Base-by-base conservation (phyloP, 2,113 vertebrate genomes). In the Sceloporus undulatus region DNA sequence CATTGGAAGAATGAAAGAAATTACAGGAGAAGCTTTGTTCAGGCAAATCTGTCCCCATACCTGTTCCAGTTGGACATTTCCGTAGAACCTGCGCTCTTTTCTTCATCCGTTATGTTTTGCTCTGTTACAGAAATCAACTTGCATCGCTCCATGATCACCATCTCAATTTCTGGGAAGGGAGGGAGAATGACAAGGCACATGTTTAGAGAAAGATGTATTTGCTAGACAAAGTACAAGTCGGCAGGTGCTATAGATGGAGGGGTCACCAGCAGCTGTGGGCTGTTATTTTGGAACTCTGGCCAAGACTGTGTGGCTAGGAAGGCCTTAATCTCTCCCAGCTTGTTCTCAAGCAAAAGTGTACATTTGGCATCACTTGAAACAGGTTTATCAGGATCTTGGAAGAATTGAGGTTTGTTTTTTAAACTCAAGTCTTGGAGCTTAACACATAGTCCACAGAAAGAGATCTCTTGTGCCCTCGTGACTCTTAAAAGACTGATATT, bases 141-240 rank as follows among this genome's bases (percentile, higher is more conserved):
- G 90, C 98, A 98, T 79, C 97, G 98, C 92, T 99, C 98, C 98
- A 99, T 99, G 91, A 99, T 98, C 88, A 99, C 99, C 99, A 99
- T 99, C 96, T 99, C 99, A 65, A 99, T 99, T 96, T 99, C 99
- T 99, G 93, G 38, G 93, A 90, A 68, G 13, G 79, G 89, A 88
- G 42, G 0, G 2, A 65, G 88, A 5, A 48, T 48, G 48, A 48
- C 48, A 62, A 62, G 59, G 10, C 3, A 62, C 0, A 0, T 4
- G 14, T 19, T 62, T 40, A 1, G 59, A 38, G 48, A 4, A 14
- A 34, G 79, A n/a, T 5, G 70, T 4, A 9, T 4, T 54, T 23
- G 23, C 29, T 27, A 1, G 2, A 11, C 42, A 9, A 52, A 19
- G n/a, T 1, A 54, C 6, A 13, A 9, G 48, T 4, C 3, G 7